Percentiles rank a stretch among this genome's conserved stretches.
These are phyloP conservation scores for Myotis davidii DNA, from an alignment of 2,113 vertebrate genomes.

Conservation along the genomic window DNA sequence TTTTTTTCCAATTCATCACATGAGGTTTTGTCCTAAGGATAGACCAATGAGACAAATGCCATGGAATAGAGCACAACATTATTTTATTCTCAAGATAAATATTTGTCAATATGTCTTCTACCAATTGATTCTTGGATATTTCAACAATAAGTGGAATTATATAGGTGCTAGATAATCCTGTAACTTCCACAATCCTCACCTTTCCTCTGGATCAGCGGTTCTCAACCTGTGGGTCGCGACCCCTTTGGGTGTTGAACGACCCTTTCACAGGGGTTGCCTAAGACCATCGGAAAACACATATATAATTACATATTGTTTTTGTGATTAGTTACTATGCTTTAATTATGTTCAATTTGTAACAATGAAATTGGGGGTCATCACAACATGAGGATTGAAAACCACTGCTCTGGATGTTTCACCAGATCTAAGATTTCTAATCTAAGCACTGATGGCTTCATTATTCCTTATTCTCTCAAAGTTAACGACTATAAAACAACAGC, in stretches of 20 bases:
- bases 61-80: background rate
- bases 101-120: background rate
- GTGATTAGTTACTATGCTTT: no score
- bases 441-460: background rate
- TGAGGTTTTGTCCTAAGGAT: background rate
- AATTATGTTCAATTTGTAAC: no score
- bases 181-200: background rate
- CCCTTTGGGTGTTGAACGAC: no score
- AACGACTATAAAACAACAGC: background rate
- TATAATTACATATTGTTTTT: no score
- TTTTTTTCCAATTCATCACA: background rate
- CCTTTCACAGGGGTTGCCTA: no score
- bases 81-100: slow-evolving; percentile 3
- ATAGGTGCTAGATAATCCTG: background rate
- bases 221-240: no score
- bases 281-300: no score
- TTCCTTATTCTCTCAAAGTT: background rate
- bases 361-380: no score
- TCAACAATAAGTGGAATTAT: background rate
- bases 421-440: background rate
- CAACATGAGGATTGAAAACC: no score
- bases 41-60: background rate
- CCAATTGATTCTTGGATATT: background rate
- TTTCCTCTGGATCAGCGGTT: background rate
- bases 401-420: background rate